These are phyloP conservation scores for Pseudeuparius sepicola DNA, from an alignment of 2,888 invertebrate species.

Conservation along the genomic window DNA sequence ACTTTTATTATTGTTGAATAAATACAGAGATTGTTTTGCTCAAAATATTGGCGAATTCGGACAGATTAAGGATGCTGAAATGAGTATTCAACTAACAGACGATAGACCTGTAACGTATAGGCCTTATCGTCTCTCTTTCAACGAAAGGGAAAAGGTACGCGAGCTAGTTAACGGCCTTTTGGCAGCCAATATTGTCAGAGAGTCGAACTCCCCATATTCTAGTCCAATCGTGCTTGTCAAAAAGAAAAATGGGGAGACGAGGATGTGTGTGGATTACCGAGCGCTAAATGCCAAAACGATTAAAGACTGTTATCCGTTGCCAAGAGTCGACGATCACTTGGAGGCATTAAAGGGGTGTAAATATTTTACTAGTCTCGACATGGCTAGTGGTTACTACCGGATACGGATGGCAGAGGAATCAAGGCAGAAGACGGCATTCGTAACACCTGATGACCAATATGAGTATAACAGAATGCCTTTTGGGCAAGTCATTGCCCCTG, in stretches of 20 bases:
- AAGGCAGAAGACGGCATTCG: conserved; percentile 28
- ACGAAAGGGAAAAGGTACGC: conserved; percentile 8
- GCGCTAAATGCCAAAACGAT: too few species aligned
- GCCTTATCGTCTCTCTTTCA: too few species aligned
- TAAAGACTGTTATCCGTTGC: conserved; percentile 30
- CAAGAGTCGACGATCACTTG: too few species aligned
- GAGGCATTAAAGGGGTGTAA: conserved; percentile 23
- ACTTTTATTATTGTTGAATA: conserved; percentile 5
- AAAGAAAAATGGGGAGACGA: too few species aligned
- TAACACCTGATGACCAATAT: conserved; percentile 30
- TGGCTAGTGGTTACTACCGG: conserved; percentile 29
- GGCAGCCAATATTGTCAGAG: conserved; percentile 5
- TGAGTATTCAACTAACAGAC: conserved; percentile 4
- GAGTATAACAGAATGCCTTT: conserved; percentile 32
- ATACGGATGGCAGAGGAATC: conserved; percentile 27
- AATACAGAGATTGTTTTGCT: conserved; percentile 11
- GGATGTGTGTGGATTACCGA: too few species aligned
- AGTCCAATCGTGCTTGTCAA: conserved; percentile 28
- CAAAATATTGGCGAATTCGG: conserved; percentile 6
- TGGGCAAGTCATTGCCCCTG: conserved; percentile 31
- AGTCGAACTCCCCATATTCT: conserved; percentile 11
- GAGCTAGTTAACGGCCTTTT: conserved; percentile 6
- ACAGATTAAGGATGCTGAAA: conserved; percentile 1
- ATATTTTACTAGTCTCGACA: conserved; percentile 29
- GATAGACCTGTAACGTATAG: too few species aligned